These are phyloP conservation scores for Notoglanidium macrostoma DNA, from an alignment of 2,797 vertebrate genomes.

Conservation along the genomic window DNA sequence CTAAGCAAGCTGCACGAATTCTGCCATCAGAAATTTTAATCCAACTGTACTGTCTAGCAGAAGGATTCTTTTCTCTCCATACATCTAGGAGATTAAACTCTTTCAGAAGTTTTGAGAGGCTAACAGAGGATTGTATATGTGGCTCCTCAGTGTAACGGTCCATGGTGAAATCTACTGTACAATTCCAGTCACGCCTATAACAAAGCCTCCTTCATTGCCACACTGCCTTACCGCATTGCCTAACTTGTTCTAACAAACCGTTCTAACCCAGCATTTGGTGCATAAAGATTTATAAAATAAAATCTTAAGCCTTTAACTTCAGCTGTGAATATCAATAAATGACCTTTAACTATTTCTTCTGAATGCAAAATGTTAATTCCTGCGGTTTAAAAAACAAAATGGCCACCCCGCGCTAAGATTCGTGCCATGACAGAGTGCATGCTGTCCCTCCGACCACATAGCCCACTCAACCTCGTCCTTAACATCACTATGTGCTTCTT, in stretches of 20 bases:
- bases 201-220: neutral
- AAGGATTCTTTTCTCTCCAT: too few relatives aligned
- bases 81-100: too few relatives aligned
- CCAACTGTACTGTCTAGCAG: too few relatives aligned
- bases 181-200: neutral
- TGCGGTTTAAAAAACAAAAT: neutral
- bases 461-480: constrained; percentile 2
- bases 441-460: neutral
- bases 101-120: too few relatives aligned
- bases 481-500: neutral
- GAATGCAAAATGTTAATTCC: neutral
- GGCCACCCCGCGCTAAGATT: constrained; percentile 2
- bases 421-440: neutral
- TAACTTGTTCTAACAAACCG: neutral
- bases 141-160: neutral
- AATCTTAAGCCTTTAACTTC: neutral
- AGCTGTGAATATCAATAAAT: neutral
- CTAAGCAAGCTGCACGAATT: too few relatives aligned
- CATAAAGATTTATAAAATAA: constrained; percentile 5
- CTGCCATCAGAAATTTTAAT: too few relatives aligned
- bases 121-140: neutral
- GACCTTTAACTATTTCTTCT: neutral
- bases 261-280: neutral
- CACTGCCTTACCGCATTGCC: neutral
- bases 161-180: too few relatives aligned